These are phyloP conservation scores for Cavia porcellus DNA, from an alignment of 2,113 vertebrate genomes.

Conservation along the genomic window DNA sequence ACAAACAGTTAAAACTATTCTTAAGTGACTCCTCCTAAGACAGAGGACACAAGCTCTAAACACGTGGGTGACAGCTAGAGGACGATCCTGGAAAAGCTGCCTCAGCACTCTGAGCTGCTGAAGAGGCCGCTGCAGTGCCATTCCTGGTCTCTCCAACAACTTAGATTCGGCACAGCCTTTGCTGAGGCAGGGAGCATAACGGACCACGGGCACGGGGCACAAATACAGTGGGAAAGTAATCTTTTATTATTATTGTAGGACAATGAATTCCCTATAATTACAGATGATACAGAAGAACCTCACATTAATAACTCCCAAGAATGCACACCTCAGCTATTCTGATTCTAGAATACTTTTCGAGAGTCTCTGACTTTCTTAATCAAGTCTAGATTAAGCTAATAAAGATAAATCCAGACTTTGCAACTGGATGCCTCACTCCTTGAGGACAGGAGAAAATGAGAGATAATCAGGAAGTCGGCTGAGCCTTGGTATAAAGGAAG, in stretches of 20 bases:
- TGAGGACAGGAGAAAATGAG: not conserved
- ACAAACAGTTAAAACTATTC: not conserved
- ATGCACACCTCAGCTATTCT: not conserved
- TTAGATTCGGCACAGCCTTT: not conserved
- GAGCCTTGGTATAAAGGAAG: not conserved
- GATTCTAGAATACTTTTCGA: not conserved
- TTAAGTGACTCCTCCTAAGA: not conserved
- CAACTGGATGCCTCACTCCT: not conserved
- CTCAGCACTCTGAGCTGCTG: accelerated
- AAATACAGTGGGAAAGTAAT: not conserved
- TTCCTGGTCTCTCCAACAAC: not conserved
- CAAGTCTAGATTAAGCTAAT: not conserved
- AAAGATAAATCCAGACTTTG: not conserved
- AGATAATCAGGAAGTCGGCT: not conserved
- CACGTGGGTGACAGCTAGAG: accelerated
- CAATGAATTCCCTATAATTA: not conserved
- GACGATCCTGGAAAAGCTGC: not conserved
- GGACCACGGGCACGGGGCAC: not conserved
- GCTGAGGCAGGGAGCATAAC: not conserved
- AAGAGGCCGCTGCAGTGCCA: accelerated
- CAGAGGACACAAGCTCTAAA: not conserved
- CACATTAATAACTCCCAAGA: not conserved
- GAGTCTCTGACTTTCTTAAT: not conserved
- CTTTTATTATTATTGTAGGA: not conserved
- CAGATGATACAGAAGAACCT: not conserved